Base-by-base conservation (phyloP, 2,113 vertebrate species). In the Oreocharis arfaki region DNA sequence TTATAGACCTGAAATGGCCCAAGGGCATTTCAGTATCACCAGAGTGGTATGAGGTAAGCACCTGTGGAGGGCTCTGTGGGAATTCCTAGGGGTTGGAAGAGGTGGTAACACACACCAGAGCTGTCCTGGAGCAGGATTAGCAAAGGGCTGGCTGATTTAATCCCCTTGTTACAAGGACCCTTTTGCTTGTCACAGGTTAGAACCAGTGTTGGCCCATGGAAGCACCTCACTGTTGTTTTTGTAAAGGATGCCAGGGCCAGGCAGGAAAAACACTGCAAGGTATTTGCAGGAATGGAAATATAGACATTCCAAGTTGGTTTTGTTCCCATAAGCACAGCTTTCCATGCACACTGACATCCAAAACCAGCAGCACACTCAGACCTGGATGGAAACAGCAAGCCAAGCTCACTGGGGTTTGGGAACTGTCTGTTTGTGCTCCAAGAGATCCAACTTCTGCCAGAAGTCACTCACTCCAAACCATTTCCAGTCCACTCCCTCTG, bases 41-140 rank as follows among this genome's bases (percentile, higher is more conserved):
- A 39, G 64, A 64, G 27, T 3, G 4, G 59, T 24, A n/a, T 0
- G 2, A 67, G 59, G 24, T 17, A 13, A 91, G 37, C n/a, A n/a
- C 14, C 18, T 0, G 0, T 6, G 3, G 1, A 75, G 35, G 60
- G 56, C 41, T 81, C 16, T 24, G 19, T 22, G 59, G 35, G 53
- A 85, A 39, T 47, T 39, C 3, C 47, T 18, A 6, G 18, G 26
- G 42, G 7, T 7, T 61, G 28, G 42, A n/a, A 53, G 1, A 19
- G 64, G 15, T 39, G 59, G 3, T 15, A 77, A 63, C 28, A 57
- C 23, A 37, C 37, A 33, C 21, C 28, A 64, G 55, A 61, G 26
- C 50, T 56, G 30, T 30, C 41, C 61, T 65, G 61, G 16, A 60
- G 32, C 30, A 47, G 52, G 27, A 39, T n/a, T 32, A 65, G 61